Conservation (phyloP, 2,888 invertebrate genomes). For the Ochropleura plecta region DNA sequence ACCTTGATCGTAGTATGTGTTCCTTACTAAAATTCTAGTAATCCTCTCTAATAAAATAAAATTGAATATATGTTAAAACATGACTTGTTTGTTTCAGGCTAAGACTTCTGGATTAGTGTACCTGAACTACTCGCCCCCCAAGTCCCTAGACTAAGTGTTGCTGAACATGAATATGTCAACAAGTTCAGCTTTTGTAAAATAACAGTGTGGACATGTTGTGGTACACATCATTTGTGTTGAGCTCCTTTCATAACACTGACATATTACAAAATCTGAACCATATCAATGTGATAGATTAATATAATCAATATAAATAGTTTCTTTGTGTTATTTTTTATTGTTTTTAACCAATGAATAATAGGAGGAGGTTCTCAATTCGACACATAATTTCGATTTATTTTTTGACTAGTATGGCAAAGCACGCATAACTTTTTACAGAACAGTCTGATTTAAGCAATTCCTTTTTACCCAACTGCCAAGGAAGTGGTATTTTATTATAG, state of each 20-base stretch:
- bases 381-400: not conserved
- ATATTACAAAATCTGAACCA: conserved; percentile 56
- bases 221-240: not conserved
- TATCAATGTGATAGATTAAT: conserved; percentile 64
- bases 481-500: too few relatives aligned
- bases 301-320: conserved; percentile 53
- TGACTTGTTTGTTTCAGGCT: conserved; percentile 84
- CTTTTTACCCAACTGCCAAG: not conserved
- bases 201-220: not conserved
- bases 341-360: not conserved
- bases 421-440: not conserved
- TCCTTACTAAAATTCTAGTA: not conserved
- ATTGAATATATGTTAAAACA: not conserved
- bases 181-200: conserved; percentile 54
- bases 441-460: not conserved
- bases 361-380: not conserved
- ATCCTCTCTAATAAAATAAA: not conserved
- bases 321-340: conserved; percentile 25
- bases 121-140: conserved; percentile 92
- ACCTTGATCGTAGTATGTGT: conserved; percentile 85
- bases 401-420: not conserved
- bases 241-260: conserved; percentile 14
- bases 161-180: conserved; percentile 21
- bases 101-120: conserved; percentile 91
- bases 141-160: conserved; percentile 87